Percentiles rank a stretch among this genome's conserved stretches.
phyloP scores from a whole-genome alignment of 2,888 invertebrate species.

The Uropetala carovei region DNA sequence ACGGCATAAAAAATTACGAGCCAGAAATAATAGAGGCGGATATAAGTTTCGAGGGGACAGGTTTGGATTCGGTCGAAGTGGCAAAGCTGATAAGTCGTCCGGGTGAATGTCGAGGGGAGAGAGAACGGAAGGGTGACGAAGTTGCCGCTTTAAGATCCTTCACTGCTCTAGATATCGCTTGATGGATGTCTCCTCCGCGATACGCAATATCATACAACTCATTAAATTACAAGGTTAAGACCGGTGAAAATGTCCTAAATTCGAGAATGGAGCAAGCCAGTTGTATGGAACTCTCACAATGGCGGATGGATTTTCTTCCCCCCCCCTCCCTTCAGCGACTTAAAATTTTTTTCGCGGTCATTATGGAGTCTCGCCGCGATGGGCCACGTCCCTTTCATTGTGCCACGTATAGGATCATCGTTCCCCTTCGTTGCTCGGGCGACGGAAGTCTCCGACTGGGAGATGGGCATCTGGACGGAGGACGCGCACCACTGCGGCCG shows the following conservation, averaged over 20 bases:
- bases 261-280: background rate
- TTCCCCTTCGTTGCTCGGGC: background rate
- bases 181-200: background rate
- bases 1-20: no score
- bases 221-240: background rate
- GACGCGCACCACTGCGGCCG: background rate
- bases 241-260: background rate
- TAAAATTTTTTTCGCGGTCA: background rate
- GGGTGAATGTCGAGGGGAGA: no score
- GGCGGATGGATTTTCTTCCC: background rate
- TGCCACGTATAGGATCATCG: background rate
- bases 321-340: background rate
- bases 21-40: no score
- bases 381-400: background rate
- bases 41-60: background rate
- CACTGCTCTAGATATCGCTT: background rate
- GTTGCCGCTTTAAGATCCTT: background rate
- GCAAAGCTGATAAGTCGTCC: background rate
- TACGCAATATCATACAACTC: slow-evolving; percentile 5
- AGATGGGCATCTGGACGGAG: background rate
- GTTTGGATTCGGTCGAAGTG: background rate
- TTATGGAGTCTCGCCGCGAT: background rate
- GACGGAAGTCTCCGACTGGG: background rate
- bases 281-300: background rate
- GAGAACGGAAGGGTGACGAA: no score